Evolutionary conservation across 2,888 invertebrate genomes (phyloP).

Genomic region (Aromia moschata): DNA sequence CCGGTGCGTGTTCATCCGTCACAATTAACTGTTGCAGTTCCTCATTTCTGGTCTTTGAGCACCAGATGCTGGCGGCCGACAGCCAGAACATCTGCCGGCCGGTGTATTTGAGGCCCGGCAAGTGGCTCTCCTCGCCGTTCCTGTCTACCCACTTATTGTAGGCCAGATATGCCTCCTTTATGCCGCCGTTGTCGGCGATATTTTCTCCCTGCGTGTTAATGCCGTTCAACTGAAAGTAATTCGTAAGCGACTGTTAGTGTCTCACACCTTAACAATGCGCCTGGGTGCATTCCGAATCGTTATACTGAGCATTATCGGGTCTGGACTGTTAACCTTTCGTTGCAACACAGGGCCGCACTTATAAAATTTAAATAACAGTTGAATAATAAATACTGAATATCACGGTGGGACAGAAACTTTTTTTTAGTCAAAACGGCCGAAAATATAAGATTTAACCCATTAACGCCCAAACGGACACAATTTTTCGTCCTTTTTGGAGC

Average conservation of each 20-base stretch:
- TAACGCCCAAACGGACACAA: no score
- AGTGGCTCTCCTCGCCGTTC: slow-evolving; percentile 54
- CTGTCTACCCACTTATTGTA: slow-evolving; percentile 56
- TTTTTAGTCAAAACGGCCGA: no score
- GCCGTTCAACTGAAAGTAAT: slow-evolving; percentile 78
- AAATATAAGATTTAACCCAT: no score
- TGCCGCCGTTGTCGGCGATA: slow-evolving; percentile 94
- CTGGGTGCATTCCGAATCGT: no score
- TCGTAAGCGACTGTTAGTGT: slow-evolving; percentile 44
- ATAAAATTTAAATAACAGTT: no score
- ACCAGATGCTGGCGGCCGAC: slow-evolving; percentile 71
- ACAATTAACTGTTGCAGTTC: slow-evolving; percentile 57
- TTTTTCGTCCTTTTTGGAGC: no score
- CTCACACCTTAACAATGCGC: slow-evolving; percentile 29
- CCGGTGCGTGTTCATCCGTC: slow-evolving; percentile 63
- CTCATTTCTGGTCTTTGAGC: slow-evolving; percentile 61
- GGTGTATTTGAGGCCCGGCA: slow-evolving; percentile 58
- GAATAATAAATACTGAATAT: no score
- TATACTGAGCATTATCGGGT: slow-evolving; percentile 21
- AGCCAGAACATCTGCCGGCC: slow-evolving; percentile 69
- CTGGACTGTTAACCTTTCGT: no score
- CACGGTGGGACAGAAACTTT: no score
- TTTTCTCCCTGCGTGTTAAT: slow-evolving; percentile 94
- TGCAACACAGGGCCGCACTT: no score
- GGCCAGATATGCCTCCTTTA: slow-evolving; percentile 81